Conservation (phyloP, 2,888 invertebrate species). For the Athripsodes cinereus region DNA sequence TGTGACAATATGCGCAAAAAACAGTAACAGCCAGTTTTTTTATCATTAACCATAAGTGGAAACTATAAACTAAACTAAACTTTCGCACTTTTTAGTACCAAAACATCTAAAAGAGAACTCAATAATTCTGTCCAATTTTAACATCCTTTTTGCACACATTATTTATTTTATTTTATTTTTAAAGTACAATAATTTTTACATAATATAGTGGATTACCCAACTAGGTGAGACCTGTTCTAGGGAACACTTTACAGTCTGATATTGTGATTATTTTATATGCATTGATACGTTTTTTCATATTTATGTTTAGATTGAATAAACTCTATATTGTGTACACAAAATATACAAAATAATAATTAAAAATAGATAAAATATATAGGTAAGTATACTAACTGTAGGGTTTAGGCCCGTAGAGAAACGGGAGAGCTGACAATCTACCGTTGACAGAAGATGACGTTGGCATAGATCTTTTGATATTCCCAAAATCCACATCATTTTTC, state of each 20-base stretch:
- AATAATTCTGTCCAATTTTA: background rate
- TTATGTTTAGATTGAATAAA: background rate
- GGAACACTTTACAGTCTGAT: background rate
- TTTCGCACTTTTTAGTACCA: too few relatives aligned
- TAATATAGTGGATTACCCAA: too few relatives aligned
- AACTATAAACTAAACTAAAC: too few relatives aligned
- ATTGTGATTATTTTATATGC: background rate
- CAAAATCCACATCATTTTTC: background rate
- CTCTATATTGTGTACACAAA: background rate
- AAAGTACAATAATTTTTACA: too few relatives aligned
- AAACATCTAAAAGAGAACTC: too few relatives aligned
- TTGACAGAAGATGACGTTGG: slow-evolving; percentile 2
- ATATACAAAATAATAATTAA: background rate
- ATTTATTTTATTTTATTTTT: background rate
- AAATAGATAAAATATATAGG: background rate
- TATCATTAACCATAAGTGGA: too few relatives aligned
- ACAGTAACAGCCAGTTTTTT: background rate
- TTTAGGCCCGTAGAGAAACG: slow-evolving; percentile 68
- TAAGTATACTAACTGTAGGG: slow-evolving; percentile 66
- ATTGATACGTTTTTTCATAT: background rate
- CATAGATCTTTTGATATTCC: slow-evolving; percentile 4
- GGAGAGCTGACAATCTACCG: slow-evolving; percentile 50
- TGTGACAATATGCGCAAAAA: background rate
- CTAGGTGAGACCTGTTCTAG: too few relatives aligned
- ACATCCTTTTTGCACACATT: background rate